Conservation (phyloP, 2,888 invertebrate species). For the Harpalus rufipes region DNA sequence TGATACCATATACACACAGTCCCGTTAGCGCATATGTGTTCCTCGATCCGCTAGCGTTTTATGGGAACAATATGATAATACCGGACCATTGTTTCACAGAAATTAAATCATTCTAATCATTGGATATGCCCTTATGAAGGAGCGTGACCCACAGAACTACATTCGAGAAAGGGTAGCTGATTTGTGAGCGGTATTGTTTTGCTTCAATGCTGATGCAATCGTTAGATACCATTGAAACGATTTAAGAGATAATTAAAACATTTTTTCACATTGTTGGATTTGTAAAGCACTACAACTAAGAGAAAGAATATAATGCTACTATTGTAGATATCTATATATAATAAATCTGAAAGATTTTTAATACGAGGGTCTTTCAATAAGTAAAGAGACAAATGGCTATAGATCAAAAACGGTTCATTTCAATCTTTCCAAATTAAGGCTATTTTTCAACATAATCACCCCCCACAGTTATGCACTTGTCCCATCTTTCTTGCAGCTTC, state of each 20-base stretch:
- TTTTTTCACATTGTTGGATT: neutral
- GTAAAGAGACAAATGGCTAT: no score
- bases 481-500: no score
- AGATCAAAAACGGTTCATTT: no score
- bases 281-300: neutral
- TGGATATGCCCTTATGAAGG: conserved; percentile 42
- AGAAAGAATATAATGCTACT: neutral
- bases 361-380: no score
- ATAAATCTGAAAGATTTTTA: no score
- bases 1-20: conserved; percentile 61
- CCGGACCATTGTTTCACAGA: conserved; percentile 62
- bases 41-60: conserved; percentile 56
- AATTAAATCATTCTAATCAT: conserved; percentile 66
- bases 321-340: no score
- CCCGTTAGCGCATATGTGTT: conserved; percentile 56
- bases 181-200: neutral
- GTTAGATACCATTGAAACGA: neutral
- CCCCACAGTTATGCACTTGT: no score
- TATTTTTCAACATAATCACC: no score
- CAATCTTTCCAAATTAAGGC: no score
- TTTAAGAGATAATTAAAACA: neutral
- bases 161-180: conserved; percentile 24
- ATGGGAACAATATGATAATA: conserved; percentile 67
- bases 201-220: conserved; percentile 4
- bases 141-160: conserved; percentile 54